These are phyloP conservation scores for Anableps anableps DNA, from an alignment of 2,797 vertebrate genomes.

Conservation along the genomic window DNA sequence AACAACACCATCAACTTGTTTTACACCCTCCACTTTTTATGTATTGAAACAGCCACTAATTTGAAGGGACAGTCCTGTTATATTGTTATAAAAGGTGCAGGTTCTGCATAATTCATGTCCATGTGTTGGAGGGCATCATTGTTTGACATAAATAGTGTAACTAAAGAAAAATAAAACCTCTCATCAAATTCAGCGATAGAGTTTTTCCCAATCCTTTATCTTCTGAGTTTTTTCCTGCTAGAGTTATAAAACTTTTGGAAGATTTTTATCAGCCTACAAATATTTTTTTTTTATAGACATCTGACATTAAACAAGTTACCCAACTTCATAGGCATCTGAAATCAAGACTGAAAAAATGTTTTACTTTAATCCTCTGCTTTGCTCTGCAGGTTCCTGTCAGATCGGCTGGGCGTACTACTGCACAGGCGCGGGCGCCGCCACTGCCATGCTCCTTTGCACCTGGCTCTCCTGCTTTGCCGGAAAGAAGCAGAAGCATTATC, in stretches of 20 bases:
- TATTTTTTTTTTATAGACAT: background rate
- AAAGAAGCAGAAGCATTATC: conserved; percentile 98
- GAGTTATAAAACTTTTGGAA: background rate
- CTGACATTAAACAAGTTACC: background rate
- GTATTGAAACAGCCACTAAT: too few relatives aligned
- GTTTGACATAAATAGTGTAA: background rate
- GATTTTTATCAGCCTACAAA: background rate
- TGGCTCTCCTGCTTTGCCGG: conserved; percentile 97
- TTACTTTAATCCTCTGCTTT: conserved; percentile 24
- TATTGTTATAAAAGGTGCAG: background rate
- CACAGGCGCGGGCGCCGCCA: conserved; percentile 88
- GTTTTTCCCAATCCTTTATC: background rate
- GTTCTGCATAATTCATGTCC: background rate
- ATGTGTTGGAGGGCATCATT: background rate
- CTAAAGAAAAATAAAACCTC: background rate
- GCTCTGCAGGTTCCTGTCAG: conserved; percentile 88
- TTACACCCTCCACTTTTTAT: background rate
- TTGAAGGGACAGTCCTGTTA: background rate
- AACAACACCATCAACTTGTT: background rate
- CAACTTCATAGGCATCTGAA: conserved; percentile 17
- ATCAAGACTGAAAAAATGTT: background rate
- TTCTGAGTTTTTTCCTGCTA: background rate
- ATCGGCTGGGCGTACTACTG: conserved; percentile 98
- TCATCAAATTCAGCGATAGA: background rate
- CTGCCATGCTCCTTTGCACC: conserved; percentile 92